These are phyloP conservation scores for Coecobrya sp. DNA, from an alignment of 2,888 invertebrate genomes.

Conservation along the genomic window DNA sequence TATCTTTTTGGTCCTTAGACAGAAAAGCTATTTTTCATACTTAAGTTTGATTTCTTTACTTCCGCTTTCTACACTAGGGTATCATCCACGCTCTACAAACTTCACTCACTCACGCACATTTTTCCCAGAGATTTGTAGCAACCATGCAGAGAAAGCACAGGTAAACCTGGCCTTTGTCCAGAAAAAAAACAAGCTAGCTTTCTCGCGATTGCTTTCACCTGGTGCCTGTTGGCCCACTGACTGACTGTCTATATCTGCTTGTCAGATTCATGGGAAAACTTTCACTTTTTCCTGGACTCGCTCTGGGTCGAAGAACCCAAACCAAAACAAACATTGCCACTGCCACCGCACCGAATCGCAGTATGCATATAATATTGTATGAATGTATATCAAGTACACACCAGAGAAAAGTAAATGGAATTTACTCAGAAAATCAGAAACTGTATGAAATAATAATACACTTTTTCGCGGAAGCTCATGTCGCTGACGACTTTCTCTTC, in stretches of 20 bases:
- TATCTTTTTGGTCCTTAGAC: no score
- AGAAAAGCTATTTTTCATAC: no score
- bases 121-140: neutral
- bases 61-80: no score
- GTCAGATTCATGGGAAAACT: conserved; percentile 28
- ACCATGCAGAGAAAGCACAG: neutral
- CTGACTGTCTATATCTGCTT: neutral
- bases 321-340: neutral
- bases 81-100: neutral
- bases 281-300: conserved; percentile 40
- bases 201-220: conserved; percentile 2
- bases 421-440: no score
- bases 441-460: neutral
- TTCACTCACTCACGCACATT: neutral
- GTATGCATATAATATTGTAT: neutral
- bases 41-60: no score
- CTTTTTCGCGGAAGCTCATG: neutral
- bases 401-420: no score
- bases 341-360: no score
- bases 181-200: neutral
- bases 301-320: neutral
- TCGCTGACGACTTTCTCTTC: neutral
- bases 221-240: conserved; percentile 58
- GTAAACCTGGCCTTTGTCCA: neutral
- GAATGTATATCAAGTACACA: neutral